Conservation (phyloP, 2,113 vertebrate genomes). For the Trogon melanurus region DNA sequence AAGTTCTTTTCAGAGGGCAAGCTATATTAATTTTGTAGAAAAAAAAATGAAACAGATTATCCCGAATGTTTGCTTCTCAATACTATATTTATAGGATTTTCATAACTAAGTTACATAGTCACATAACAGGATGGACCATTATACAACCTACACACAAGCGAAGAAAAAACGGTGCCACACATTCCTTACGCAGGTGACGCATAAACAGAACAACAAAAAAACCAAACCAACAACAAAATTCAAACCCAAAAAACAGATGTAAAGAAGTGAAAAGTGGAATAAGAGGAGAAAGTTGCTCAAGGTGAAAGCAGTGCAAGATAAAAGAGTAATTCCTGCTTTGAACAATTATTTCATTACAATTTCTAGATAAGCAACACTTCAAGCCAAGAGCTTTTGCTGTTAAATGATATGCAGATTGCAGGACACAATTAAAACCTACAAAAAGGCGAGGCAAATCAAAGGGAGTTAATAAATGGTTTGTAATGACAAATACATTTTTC, state of each 20-base stretch:
- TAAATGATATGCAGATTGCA: not conserved
- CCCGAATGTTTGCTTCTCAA: not conserved
- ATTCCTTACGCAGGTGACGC: not conserved
- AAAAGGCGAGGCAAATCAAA: not conserved
- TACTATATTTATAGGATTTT: not conserved
- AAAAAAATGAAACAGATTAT: not conserved
- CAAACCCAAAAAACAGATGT: not conserved
- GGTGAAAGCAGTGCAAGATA: conserved; percentile 1
- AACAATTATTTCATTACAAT: conserved; percentile 13
- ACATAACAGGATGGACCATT: not conserved
- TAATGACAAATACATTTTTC: conserved; percentile 9
- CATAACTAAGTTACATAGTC: not conserved
- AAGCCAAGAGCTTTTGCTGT: not conserved
- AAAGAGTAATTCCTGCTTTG: conserved; percentile 22
- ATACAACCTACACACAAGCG: not conserved
- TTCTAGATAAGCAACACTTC: not conserved
- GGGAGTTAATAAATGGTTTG: not conserved
- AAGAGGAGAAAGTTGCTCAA: not conserved
- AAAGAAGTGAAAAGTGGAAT: not conserved
- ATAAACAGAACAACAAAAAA: not conserved
- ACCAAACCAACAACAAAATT: not conserved
- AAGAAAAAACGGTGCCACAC: not conserved
- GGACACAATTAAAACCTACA: conserved; percentile 17
- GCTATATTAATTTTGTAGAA: not conserved
- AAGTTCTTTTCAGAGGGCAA: not conserved